A percentile compares a stretch with the other conserved stretches of the same genome.
Evolutionary conservation across 1,140 invertebrate species (phyloP).

Genomic region (Samia ricini): DNA sequence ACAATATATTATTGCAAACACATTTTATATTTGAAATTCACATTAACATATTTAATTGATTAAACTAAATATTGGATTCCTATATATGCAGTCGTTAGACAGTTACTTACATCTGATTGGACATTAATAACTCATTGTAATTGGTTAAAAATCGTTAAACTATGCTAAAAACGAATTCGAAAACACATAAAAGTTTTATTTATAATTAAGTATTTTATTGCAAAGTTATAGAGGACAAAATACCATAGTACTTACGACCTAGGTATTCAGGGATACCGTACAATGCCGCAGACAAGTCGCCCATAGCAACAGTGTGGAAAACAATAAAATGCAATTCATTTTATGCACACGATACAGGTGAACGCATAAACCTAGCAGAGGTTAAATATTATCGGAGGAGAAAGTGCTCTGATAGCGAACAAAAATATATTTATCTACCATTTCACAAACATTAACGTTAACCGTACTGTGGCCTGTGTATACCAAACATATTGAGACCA

Average conservation of each 20-base stretch:
- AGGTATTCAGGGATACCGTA: neutral
- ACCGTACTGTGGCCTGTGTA: neutral
- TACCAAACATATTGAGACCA: neutral
- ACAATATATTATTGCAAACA: no score
- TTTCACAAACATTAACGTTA: neutral
- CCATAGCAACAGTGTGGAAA: neutral
- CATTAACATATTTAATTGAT: no score
- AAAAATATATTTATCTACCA: neutral
- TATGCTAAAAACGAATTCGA: no score
- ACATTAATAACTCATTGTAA: no score
- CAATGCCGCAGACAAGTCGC: neutral
- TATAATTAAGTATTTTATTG: no score
- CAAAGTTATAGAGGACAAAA: no score
- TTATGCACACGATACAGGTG: neutral
- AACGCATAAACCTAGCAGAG: neutral
- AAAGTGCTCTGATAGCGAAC: neutral
- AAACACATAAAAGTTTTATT: no score
- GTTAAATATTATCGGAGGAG: neutral
- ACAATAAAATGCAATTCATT: neutral
- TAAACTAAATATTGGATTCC: no score
- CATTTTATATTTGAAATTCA: no score
- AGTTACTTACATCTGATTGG: no score
- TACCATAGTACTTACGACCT: neutral
- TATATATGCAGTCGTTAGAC: no score
- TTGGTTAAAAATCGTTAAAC: no score